Evolutionary conservation across 2,113 vertebrate genomes (phyloP).

Genomic region (Mus musculus): DNA sequence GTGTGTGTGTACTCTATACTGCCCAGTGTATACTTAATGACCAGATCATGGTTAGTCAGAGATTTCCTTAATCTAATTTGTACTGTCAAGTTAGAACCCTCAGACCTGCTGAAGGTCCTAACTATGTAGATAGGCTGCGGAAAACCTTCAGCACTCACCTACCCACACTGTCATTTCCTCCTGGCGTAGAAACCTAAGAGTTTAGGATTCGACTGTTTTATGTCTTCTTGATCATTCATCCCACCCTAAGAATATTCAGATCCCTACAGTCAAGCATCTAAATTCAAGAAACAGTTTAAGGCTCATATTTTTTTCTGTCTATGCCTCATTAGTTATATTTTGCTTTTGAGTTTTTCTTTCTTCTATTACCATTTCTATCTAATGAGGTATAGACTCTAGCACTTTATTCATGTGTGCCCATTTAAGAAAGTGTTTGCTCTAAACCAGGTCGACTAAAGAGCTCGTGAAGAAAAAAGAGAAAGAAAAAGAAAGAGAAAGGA

Average conservation of each 20-base stretch:
- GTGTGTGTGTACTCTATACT: not conserved
- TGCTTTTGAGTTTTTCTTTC: not conserved
- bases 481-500: too few relatives aligned
- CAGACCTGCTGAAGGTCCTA: not conserved
- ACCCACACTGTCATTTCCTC: not conserved
- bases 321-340: conserved; percentile 1
- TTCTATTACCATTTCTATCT: not conserved
- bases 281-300: not conserved
- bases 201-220: not conserved
- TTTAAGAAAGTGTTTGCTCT: not conserved
- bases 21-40: not conserved
- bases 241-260: not conserved
- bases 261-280: not conserved
- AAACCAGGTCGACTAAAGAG: not conserved
- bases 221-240: not conserved
- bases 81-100: not conserved
- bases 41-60: not conserved
- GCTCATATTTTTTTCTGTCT: not conserved
- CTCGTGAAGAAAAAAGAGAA: not conserved
- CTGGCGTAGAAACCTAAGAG: not conserved
- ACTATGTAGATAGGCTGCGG: not conserved
- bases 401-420: not conserved
- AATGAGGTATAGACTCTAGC: not conserved
- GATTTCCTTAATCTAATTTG: not conserved
- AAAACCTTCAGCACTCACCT: not conserved